Percentiles rank a stretch among this genome's conserved stretches.
phyloP scores from a whole-genome alignment of 2,797 vertebrate species.

The Adrianichthys oophorus region DNA sequence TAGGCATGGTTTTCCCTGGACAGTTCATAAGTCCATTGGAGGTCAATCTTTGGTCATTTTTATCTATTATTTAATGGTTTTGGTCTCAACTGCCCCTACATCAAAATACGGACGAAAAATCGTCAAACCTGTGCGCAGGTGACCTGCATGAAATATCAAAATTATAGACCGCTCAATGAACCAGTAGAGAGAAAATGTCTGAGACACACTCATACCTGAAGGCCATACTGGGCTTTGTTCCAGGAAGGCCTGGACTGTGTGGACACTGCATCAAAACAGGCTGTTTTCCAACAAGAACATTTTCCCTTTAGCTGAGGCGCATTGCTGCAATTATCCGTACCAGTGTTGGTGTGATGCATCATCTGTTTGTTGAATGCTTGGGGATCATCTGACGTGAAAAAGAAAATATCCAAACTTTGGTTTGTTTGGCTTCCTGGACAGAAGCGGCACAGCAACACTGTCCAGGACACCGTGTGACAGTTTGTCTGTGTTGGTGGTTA shows the following conservation, averaged over 20 bases:
- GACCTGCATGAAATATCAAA: too few species aligned
- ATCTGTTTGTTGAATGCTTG: conserved; percentile 51
- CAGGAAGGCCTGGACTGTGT: conserved; percentile 67
- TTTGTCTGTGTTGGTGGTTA: conserved; percentile 39
- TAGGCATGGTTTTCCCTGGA: too few species aligned
- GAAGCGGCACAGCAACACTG: conserved; percentile 33
- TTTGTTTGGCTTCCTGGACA: conserved; percentile 63
- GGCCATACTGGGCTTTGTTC: conserved; percentile 74
- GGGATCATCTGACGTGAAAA: conserved; percentile 63
- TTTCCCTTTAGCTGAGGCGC: conserved; percentile 38
- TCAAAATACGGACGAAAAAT: too few species aligned
- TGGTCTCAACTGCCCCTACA: too few species aligned
- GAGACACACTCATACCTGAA: conserved; percentile 65
- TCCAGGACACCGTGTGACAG: conserved; percentile 48
- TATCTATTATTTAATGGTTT: too few species aligned
- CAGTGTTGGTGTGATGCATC: conserved; percentile 73
- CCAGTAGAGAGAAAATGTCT: too few species aligned
- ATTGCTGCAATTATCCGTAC: conserved; percentile 67
- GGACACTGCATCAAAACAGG: conserved; percentile 37
- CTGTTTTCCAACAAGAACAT: conserved; percentile 55
- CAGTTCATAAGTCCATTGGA: too few species aligned
- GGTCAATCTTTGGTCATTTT: too few species aligned
- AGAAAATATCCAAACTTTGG: conserved; percentile 62
- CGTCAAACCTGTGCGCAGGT: too few species aligned
- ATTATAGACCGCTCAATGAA: too few species aligned